Conservation (phyloP, 1,140 invertebrate genomes). For the Drosophila sturtevanti region DNA sequence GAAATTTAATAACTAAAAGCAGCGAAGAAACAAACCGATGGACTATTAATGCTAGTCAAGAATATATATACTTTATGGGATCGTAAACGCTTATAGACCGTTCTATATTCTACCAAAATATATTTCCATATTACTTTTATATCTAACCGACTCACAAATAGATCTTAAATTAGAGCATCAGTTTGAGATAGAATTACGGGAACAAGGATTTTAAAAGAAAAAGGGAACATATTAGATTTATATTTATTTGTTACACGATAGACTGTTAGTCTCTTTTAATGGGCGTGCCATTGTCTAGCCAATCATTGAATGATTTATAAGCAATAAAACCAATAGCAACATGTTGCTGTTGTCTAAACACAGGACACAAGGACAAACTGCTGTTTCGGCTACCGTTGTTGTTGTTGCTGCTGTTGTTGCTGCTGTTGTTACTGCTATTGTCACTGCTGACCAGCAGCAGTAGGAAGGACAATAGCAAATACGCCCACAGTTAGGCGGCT, state of each 20-base stretch:
- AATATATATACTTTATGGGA: no score
- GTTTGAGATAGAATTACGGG: no score
- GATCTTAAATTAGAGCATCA: no score
- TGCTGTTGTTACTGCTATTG: conserved; percentile 12
- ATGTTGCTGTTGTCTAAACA: conserved; percentile 22
- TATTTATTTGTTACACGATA: not conserved
- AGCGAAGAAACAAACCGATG: no score
- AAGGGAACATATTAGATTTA: not conserved
- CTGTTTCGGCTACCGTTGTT: conserved; percentile 1
- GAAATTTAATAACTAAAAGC: no score
- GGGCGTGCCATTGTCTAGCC: conserved; percentile 38
- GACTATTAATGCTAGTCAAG: no score
- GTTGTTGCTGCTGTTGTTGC: conserved; percentile 1
- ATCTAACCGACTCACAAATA: no score
- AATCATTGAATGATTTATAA: conserved; percentile 57
- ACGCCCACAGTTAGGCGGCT: conserved; percentile 42
- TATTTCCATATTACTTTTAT: no score
- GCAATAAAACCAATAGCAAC: conserved; percentile 60
- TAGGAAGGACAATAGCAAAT: conserved; percentile 26
- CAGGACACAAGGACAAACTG: conserved; percentile 11
- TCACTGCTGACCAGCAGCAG: conserved; percentile 17
- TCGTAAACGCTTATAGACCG: no score
- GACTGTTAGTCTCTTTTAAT: not conserved
- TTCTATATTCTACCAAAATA: no score
- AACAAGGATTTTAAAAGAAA: not conserved